These are phyloP conservation scores for Musca vetustissima DNA, from an alignment of 1,140 invertebrate species.

Conservation along the genomic window DNA sequence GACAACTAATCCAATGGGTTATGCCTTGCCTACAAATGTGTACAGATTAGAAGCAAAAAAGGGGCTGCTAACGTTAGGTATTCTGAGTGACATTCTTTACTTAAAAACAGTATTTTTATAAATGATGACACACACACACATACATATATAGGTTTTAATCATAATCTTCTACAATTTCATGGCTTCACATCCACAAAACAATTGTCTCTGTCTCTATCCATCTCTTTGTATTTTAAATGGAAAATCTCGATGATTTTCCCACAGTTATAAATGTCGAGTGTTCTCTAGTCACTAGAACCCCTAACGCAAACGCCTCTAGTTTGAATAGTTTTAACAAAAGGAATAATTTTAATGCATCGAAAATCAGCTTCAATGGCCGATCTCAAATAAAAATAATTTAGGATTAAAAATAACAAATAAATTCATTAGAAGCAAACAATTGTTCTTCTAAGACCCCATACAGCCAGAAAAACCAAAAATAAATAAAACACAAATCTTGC, in stretches of 20 bases:
- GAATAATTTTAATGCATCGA: background rate
- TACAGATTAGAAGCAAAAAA: background rate
- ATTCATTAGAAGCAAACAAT: conserved; percentile 40
- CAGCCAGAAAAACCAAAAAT: conserved; percentile 38
- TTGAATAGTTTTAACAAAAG: background rate
- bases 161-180: background rate
- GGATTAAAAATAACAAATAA: conserved; percentile 33
- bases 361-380: conserved; percentile 53
- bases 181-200: no score
- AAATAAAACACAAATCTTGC: conserved; percentile 37
- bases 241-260: background rate
- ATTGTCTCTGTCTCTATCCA: background rate
- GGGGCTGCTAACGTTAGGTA: conserved; percentile 26
- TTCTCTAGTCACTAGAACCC: conserved; percentile 34
- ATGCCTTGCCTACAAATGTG: no score
- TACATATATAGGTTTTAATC: background rate
- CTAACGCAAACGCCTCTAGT: conserved; percentile 27
- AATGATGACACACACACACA: conserved; percentile 1
- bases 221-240: background rate
- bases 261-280: conserved; percentile 26
- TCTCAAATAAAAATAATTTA: conserved; percentile 36
- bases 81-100: conserved; percentile 32
- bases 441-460: conserved; percentile 38
- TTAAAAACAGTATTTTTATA: conserved; percentile 27
- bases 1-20: no score